A percentile compares a stretch with the other conserved stretches of the same genome.
Conservation (phyloP, 53 echinoderm and acorn worm genomes). For the Paelopatides confundens region DNA sequence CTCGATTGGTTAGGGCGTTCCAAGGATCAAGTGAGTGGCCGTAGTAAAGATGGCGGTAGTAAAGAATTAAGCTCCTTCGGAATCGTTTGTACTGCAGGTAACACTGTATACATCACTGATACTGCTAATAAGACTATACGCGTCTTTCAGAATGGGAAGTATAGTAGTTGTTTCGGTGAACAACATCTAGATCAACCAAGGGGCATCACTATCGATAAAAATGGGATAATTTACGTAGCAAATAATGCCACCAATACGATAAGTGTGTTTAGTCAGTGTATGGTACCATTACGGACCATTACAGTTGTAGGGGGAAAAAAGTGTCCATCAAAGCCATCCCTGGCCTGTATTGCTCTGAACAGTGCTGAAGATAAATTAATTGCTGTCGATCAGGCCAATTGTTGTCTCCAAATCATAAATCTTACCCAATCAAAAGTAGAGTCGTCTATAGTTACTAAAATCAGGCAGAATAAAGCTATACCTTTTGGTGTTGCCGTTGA, state of each 20-base stretch:
- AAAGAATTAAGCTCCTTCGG: neutral
- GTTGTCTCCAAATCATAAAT: neutral
- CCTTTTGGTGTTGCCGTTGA: conserved; percentile 12
- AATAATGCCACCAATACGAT: neutral
- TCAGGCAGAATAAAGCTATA: neutral
- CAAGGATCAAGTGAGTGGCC: neutral
- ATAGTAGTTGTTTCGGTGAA: neutral
- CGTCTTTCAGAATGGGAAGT: neutral
- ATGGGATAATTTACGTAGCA: neutral
- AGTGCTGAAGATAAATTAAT: neutral
- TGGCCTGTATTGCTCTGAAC: neutral
- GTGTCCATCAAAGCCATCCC: neutral
- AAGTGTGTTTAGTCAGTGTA: neutral
- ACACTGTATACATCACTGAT: conserved; percentile 17
- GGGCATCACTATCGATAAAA: conserved; percentile 1
- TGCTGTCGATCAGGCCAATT: neutral
- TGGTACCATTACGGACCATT: neutral
- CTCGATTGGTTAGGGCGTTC: neutral
- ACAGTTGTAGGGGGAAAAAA: neutral
- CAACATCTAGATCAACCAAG: neutral
- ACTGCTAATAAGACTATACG: neutral
- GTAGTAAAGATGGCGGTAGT: neutral
- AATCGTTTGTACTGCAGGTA: neutral
- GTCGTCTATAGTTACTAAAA: neutral
- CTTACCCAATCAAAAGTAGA: neutral